phyloP scores from a whole-genome alignment of 2,888 invertebrate species.

The Neoaliturus tenellus region DNA sequence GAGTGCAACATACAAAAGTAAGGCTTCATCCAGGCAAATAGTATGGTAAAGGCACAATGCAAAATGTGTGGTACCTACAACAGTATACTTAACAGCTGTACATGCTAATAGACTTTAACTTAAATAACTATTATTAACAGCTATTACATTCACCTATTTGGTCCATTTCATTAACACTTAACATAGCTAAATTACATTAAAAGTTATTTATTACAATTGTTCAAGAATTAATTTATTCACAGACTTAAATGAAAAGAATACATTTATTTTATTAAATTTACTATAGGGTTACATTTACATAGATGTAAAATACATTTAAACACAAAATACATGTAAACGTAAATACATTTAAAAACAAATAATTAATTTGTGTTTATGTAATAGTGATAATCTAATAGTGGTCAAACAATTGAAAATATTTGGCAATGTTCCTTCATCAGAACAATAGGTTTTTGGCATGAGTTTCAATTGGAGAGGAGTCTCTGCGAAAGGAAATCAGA shows the following conservation, averaged over 20 bases:
- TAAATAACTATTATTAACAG: not conserved
- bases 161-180: not conserved
- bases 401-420: not conserved
- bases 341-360: not conserved
- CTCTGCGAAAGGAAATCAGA: no score
- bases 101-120: not conserved
- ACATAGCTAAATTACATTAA: not conserved
- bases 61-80: no score
- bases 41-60: not conserved
- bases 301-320: no score
- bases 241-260: no score
- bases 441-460: constrained; percentile 13
- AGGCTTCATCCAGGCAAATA: not conserved
- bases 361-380: no score
- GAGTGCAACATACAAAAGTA: not conserved
- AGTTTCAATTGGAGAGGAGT: not conserved
- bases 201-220: no score
- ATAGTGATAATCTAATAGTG: not conserved
- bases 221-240: no score
- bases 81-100: not conserved
- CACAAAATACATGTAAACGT: no score
- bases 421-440: not conserved
- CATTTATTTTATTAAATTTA: no score
- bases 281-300: no score
- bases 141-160: not conserved